A percentile compares a stretch with the other conserved stretches of the same genome.
Conservation (phyloP, 2,113 vertebrate genomes). For the Vicugna pacos region DNA sequence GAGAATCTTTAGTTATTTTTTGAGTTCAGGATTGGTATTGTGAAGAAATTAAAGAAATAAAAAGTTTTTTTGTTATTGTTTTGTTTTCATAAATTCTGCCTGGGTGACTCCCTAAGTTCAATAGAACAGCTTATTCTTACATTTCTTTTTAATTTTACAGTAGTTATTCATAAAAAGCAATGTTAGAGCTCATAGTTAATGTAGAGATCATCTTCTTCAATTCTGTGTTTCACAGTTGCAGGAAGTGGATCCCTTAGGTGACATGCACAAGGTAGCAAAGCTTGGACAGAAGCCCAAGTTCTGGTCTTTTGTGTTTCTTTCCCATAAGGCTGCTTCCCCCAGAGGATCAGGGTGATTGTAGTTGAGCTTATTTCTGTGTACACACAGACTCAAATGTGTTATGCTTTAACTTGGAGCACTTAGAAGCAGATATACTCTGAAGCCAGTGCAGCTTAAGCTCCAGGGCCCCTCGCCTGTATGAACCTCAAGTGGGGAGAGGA, state of each 20-base stretch:
- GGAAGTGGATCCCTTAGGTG: background rate
- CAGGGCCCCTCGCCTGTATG: background rate
- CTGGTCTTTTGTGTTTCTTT: background rate
- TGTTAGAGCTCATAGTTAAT: background rate
- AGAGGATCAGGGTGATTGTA: background rate
- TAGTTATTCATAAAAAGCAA: background rate
- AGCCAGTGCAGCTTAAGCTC: background rate
- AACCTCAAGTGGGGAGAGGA: background rate
- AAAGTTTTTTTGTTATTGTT: constrained; percentile 42
- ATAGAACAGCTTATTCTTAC: background rate
- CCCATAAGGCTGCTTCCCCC: background rate
- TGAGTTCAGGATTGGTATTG: background rate
- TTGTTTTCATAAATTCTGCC: background rate
- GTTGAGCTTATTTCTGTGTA: constrained; percentile 13
- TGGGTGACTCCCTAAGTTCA: background rate
- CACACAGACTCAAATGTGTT: background rate
- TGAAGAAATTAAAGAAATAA: constrained; percentile 53
- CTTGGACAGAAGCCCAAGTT: background rate
- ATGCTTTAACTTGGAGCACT: background rate
- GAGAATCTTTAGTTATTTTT: background rate
- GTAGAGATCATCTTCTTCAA: background rate
- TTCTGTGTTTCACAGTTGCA: background rate
- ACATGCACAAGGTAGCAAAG: background rate
- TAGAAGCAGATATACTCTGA: background rate
- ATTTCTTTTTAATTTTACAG: constrained; percentile 27